Evolutionary conservation across 2,797 vertebrate species (phyloP).

Genomic region (Peromyscus attwateri): DNA sequence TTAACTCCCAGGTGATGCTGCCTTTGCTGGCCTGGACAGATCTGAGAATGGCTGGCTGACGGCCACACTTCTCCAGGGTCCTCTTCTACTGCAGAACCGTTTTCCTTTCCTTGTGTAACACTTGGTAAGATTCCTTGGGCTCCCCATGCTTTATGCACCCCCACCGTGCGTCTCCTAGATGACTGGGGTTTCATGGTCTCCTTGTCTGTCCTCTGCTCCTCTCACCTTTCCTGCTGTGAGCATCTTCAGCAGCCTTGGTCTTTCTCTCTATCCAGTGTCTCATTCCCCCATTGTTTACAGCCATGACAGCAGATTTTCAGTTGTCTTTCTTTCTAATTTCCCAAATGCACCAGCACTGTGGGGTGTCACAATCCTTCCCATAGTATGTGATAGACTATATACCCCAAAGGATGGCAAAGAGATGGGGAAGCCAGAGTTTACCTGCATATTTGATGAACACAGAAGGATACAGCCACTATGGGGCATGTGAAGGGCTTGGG

Average conservation of each 20-base stretch:
- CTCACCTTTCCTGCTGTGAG: background rate
- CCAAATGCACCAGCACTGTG: background rate
- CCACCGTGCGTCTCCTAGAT: background rate
- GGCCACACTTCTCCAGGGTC: background rate
- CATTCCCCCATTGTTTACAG: background rate
- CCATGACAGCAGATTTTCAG: background rate
- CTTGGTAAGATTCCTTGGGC: too few relatives aligned
- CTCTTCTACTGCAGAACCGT: fast-evolving
- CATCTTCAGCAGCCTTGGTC: background rate
- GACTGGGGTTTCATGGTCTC: background rate
- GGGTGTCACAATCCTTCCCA: background rate
- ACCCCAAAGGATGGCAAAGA: background rate
- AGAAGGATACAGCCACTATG: background rate
- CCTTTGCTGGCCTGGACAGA: background rate
- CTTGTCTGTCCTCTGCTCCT: background rate
- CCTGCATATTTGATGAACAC: background rate
- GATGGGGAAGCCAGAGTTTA: background rate
- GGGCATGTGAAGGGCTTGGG: background rate
- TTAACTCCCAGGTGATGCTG: background rate
- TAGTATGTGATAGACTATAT: background rate
- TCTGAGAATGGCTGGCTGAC: background rate
- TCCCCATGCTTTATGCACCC: background rate
- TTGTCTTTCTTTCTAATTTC: background rate
- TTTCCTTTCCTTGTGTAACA: too few relatives aligned
- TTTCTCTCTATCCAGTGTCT: background rate